A percentile compares a stretch with the other conserved stretches of the same genome.
phyloP scores from a whole-genome alignment of 2,888 invertebrate genomes.

The Clitarchus hookeri region DNA sequence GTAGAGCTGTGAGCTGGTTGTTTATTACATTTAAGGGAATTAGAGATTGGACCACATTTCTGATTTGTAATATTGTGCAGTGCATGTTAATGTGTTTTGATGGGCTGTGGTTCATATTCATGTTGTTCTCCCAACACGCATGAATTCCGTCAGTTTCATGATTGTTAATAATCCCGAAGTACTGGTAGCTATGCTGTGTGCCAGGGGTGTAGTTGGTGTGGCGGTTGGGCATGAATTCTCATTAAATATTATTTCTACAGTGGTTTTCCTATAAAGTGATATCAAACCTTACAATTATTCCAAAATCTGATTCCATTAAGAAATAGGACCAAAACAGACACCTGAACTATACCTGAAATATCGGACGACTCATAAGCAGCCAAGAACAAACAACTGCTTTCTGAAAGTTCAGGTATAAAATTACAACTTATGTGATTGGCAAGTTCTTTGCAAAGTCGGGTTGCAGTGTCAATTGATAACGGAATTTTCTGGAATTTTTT shows the following conservation, averaged over 20 bases:
- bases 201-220: too few species aligned
- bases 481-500: background rate
- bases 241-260: constrained; percentile 16
- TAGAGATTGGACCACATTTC: too few species aligned
- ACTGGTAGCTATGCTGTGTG: too few species aligned
- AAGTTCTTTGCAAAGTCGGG: background rate
- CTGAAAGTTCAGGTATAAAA: background rate
- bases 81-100: too few species aligned
- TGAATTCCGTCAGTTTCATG: too few species aligned
- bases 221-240: too few species aligned
- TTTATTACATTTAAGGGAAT: too few species aligned
- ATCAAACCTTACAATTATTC: background rate
- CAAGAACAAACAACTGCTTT: background rate
- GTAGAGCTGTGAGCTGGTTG: too few species aligned
- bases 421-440: background rate
- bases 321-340: constrained; percentile 12
- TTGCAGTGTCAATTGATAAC: background rate
- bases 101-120: too few species aligned
- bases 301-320: background rate
- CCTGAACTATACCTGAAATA: background rate
- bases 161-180: too few species aligned
- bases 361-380: background rate
- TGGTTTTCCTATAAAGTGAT: background rate
- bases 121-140: too few species aligned
- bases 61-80: too few species aligned